Evolutionary conservation across 2,888 invertebrate species (phyloP), one percentile per base, ranked within the genome.

Genomic region (Drosophila anceps): DNA sequence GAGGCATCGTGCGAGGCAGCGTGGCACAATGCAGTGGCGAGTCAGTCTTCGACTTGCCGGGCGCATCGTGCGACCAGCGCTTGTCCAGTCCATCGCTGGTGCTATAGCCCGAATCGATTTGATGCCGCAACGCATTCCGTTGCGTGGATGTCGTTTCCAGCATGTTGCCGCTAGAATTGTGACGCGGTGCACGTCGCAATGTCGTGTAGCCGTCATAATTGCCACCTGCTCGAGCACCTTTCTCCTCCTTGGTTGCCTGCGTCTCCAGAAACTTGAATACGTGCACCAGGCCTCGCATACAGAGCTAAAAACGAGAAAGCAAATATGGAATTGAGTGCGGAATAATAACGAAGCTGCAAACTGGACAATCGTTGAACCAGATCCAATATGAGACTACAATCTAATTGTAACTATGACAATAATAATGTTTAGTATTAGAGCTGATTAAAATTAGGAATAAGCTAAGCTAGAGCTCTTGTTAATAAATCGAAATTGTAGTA

Each of bases 181-280:
- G 91, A 8, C 92, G 91, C 29, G 92, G 92, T 5, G 91, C 91
- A 53, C 93, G 91, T 29, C 93, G 85, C 76, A 93, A 62, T 9
- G 93, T 93, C 35, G 93, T 92, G 41, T 92, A 92, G 27, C 93
- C 93, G 86, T 93, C 93, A 54, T 92, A 92, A 60, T 93, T 92
- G 61, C 92, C 92, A n/a, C 91, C 92, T 15, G 91, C 85, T 9
- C 92, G 91, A 6, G 91, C 90, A 18, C 92, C 91, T 73, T 92
- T 92, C 79, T 93, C 93, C 58, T 94, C 95, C 93, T 96, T 96
- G 91, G 95, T 95, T 54, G 98, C 97, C 94, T 97, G 97, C 91
- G 96, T 96, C 93, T 98, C 98, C 82, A 98, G 94, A 94, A 96
- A 98, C 93, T 98, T 98, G 94, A 98, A 98, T 88, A 98, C 97